phyloP scores from a whole-genome alignment of 2,113 vertebrate species.

The Okapia johnstoni region DNA sequence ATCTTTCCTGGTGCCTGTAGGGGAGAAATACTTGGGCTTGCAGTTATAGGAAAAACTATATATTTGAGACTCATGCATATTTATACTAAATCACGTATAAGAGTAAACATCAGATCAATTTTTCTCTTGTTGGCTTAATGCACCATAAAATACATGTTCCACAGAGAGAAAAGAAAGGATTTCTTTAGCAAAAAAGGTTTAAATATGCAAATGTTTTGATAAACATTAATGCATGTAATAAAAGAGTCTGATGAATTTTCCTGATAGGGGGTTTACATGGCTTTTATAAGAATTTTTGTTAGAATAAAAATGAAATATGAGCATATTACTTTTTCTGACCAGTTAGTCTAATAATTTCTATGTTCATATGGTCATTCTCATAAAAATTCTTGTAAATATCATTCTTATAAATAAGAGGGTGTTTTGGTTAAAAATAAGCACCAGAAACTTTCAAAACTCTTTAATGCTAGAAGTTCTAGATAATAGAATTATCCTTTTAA shows the following conservation, averaged over 20 bases:
- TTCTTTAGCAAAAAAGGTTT: not conserved
- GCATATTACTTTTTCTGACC: not conserved
- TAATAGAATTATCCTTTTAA: not conserved
- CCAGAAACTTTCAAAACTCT: not conserved
- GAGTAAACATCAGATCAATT: conserved; percentile 30
- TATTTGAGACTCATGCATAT: not conserved
- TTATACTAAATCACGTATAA: conserved; percentile 3
- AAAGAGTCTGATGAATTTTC: not conserved
- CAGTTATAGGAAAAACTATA: not conserved
- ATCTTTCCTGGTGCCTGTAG: not conserved
- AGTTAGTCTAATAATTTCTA: not conserved
- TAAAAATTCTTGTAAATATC: not conserved
- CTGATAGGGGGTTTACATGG: not conserved
- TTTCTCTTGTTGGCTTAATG: conserved; percentile 20
- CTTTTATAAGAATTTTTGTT: not conserved
- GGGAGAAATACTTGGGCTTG: not conserved
- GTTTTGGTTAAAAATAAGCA: not conserved
- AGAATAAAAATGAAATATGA: not conserved
- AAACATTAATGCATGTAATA: not conserved
- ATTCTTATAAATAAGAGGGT: not conserved
- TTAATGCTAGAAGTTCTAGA: not conserved
- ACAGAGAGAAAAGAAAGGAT: conserved; percentile 12
- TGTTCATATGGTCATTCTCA: not conserved
- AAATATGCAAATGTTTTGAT: conserved; percentile 25
- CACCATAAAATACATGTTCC: conserved; percentile 35